Evolutionary conservation across 2,113 vertebrate genomes (phyloP), one percentile per base, ranked within the genome.

Genomic region (Coregonus clupeaformis): DNA sequence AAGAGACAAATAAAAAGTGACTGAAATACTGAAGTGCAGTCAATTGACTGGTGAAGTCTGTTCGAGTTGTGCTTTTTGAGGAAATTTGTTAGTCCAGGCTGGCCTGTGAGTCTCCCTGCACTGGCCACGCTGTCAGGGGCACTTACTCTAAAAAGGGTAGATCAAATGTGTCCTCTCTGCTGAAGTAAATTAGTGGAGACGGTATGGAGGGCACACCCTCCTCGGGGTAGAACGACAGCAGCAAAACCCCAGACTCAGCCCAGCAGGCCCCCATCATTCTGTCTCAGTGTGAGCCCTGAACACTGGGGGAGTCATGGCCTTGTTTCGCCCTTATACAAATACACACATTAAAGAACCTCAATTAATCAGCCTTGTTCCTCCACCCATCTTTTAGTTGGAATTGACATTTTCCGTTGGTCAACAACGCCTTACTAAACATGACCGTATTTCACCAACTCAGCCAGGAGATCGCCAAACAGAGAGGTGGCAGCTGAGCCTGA

Each of bases 141-240:
- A 82, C 81, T 91, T 88, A 90, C 80, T 59, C 76, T 74, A 69
- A 71, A 73, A 72, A n/a, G 47, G 78, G 6, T 0, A 77, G 87
- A 90, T 91, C 84, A 87, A 85, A 90, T 86, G 71, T 68, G 52
- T 82, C 79, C 80, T 69, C 63, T 74, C 63, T 72, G 70, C 72
- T 88, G 85, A 85, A 74, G 79, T 84, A 82, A 88, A 90, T 86
- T 69, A 72, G 80, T n/a, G 24, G 76, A 70, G 88, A 88, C 84
- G 47, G 47, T 16, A 30, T 64, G 71, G 74, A 45, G 7, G 55
- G 69, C 27, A 70, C 70, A 74, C 70, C 45, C 27, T 47, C 89
- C 84, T 82, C 73, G 86, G 84, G 74, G 87, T 83, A 84, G 65
- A 76, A 69, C 22, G 25, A 88, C 86, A 89, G 87, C 81, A 82